Evolutionary conservation across 2,888 invertebrate species (phyloP), one percentile per base, ranked within the genome.

Genomic region (Incurvaria masculella): DNA sequence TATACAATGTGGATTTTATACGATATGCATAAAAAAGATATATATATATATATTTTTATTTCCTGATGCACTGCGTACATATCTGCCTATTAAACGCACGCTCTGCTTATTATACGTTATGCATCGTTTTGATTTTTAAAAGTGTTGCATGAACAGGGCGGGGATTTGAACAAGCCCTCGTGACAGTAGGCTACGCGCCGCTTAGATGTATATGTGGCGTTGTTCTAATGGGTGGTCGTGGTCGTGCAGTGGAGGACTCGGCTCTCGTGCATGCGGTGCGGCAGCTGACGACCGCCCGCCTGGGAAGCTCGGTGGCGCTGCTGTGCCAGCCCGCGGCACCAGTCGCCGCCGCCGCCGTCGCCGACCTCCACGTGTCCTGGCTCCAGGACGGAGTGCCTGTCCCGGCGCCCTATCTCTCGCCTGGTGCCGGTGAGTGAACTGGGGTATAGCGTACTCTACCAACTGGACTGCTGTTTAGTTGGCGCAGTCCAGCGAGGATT

Each of bases 241-340:
- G 49, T 50, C 50, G 42, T 46, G 16, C 55, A 78, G 78, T 76
- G 54, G 76, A 78, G 51, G 76, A 78, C 56, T 72, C 58, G 52
- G 66, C 69, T 2, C 59, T 78, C 11, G 62, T 64, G 0, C 72
- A 74, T 48, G 62, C 66, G 1, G 65, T 66, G 6, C 65, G 72
- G 2, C 76, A 76, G 56, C 57, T 78, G 51, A 68, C 61, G 10
- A 75, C 76, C 2, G 72, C 74, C 1, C 74, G 69, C 57, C 58
- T 72, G 0, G 69, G 74, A 1, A 69, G 72, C 1, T 61, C 68
- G 0, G 74, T 74, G 21, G 62, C 75, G 21, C 54, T 76, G 19
- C 61, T 71, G 3, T 78, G 78, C 55, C 76, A 75, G 48, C 57
- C 71, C 14, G 72, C 76, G 1, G 69, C 72, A 1, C 75, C 75